Evolutionary conservation across 2,888 invertebrate genomes (phyloP), one percentile per base, ranked within the genome.

Genomic region (Automeris io): DNA sequence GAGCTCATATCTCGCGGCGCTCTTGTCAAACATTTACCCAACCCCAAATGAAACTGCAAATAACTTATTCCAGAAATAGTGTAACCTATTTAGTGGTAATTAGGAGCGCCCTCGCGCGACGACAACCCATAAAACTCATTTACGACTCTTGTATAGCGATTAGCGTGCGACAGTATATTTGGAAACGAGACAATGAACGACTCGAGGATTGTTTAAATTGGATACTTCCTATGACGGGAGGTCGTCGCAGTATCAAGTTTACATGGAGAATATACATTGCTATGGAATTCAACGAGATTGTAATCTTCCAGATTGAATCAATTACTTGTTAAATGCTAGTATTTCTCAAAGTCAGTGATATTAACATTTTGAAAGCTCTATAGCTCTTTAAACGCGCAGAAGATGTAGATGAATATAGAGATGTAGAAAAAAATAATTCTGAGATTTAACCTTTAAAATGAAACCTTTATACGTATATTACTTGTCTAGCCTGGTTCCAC

Each of bases 201-300:
- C 41, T 54, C 47, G 48, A 40, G 62, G 68, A 70, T 73, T 76
- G 73, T 70, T 73, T 77, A 70, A 78, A 78, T 77, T 77, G 55
- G 66, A 47, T 37, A 72, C 74, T 73, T 80, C 78, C 78, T 70
- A 54, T 46, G 39, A 43, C 37, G 40, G 41, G 46, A 51, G 51
- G 55, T 51, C 53, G 48, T 39, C 33, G 35, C 8, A 12, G 19
- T 26, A 13, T 22, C 6, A 12, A 19, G 19, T 31, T 34, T 34
- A 23, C 9, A 16, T n/a, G 13, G 13, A 23, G n/a, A 33, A 26
- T 22, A 32, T 11, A 29, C 13, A 18, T n/a, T 26, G 37, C 18
- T 37, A 23, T 33, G 24, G 19, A 29, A n/a, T 5, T 21, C 18
- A 18, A 37, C 31, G 8, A 32, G 12, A n/a, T n/a, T n/a, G n/a